Evolutionary conservation across 2,888 invertebrate species (phyloP).

Genomic region (Tipula unca): DNA sequence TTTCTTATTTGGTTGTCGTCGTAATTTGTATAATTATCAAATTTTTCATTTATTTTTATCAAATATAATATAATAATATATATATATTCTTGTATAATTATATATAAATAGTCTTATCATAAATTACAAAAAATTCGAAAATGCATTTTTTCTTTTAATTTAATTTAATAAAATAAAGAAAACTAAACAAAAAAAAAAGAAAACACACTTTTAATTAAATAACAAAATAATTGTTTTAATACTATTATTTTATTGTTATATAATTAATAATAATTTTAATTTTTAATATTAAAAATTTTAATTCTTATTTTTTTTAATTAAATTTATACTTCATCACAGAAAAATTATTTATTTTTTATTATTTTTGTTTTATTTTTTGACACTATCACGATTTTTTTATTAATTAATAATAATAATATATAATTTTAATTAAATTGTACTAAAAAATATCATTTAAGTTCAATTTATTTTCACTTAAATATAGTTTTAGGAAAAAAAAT

Average conservation of each 20-base stretch:
- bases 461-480: neutral
- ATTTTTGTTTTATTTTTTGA: constrained; percentile 22
- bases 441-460: constrained; percentile 17
- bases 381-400: constrained; percentile 35
- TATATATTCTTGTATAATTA: neutral
- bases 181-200: constrained; percentile 14
- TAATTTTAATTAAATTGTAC: constrained; percentile 15
- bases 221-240: constrained; percentile 3
- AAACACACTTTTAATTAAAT: constrained; percentile 9
- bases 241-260: constrained; percentile 17
- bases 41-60: neutral
- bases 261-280: constrained; percentile 8
- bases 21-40: neutral
- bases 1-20: constrained; percentile 16
- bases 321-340: constrained; percentile 19
- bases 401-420: constrained; percentile 36
- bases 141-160: constrained; percentile 1
- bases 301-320: neutral
- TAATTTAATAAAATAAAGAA: neutral
- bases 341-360: constrained; percentile 10
- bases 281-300: constrained; percentile 9
- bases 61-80: constrained; percentile 14
- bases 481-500: neutral
- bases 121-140: constrained; percentile 19
- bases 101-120: constrained; percentile 2